A percentile compares a stretch with the other conserved stretches of the same genome.
These are phyloP conservation scores for Zosterops pallidus DNA, from an alignment of 2,113 vertebrate genomes.

Conservation along the genomic window DNA sequence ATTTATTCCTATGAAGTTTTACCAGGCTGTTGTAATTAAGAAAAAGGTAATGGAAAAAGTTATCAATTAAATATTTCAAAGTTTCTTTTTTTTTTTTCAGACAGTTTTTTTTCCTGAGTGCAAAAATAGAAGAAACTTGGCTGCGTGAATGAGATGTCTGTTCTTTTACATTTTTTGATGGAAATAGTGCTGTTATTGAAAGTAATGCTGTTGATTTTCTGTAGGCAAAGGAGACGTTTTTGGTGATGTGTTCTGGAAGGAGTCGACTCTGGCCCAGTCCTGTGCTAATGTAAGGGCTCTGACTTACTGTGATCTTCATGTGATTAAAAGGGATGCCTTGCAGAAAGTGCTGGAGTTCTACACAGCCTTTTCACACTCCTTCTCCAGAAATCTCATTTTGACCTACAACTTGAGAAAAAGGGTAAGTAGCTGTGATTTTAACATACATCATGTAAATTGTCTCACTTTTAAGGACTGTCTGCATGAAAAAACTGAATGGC, in stretches of 20 bases:
- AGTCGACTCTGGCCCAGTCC: constrained; percentile 89
- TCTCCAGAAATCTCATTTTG: constrained; percentile 91
- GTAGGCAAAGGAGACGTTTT: constrained; percentile 96
- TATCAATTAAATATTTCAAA: not conserved
- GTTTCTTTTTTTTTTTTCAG: not conserved
- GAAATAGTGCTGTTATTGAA: not conserved
- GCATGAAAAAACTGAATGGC: not conserved
- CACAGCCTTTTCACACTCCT: constrained; percentile 92
- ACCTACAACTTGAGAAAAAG: constrained; percentile 96
- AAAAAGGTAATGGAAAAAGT: not conserved
- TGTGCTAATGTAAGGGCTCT: constrained; percentile 93
- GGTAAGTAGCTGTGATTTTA: constrained; percentile 74
- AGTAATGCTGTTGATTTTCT: not conserved
- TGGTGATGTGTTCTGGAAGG: constrained; percentile 98
- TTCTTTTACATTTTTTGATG: not conserved
- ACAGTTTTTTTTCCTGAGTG: not conserved
- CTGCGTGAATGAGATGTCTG: not conserved
- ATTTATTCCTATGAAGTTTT: not conserved
- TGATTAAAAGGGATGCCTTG: constrained; percentile 92
- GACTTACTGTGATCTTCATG: constrained; percentile 96
- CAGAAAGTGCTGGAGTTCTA: constrained; percentile 98
- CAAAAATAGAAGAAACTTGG: not conserved
- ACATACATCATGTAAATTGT: not conserved
- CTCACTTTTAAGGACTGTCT: not conserved
- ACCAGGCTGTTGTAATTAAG: not conserved